phyloP scores from a whole-genome alignment of 1,140 invertebrate genomes.

The Procambarus virginalis region DNA sequence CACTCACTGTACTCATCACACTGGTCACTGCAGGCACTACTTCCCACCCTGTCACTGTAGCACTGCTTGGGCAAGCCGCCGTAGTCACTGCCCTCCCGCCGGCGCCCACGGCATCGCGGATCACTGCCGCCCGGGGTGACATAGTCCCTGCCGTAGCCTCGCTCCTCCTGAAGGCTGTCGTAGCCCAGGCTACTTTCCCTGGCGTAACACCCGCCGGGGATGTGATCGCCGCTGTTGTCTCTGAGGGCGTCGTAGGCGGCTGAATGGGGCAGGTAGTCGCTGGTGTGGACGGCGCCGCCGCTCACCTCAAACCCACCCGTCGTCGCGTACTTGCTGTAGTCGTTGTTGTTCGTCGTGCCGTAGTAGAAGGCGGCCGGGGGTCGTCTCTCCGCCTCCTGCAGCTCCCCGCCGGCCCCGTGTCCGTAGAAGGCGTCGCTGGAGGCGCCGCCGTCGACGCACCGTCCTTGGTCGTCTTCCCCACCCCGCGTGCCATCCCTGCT shows the following conservation, averaged over 20 bases:
- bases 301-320: not conserved
- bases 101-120: not conserved
- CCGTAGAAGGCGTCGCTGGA: not conserved
- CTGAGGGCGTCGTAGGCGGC: conserved; percentile 4
- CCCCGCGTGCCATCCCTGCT: not conserved
- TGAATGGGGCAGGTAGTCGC: conserved; percentile 11
- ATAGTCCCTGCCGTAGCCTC: conserved; percentile 8
- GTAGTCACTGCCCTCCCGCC: no score
- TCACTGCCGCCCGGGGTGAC: conserved; percentile 15
- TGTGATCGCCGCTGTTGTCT: not conserved
- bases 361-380: not conserved
- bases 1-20: conserved; percentile 28
- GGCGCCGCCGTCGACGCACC: not conserved
- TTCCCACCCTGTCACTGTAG: no score
- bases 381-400: not conserved
- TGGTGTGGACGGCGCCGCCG: not conserved
- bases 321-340: conserved; percentile 55
- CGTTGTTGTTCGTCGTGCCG: conserved; percentile 56
- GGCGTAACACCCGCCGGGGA: conserved; percentile 1
- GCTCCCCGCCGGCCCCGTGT: not conserved
- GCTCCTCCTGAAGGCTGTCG: conserved; percentile 1
- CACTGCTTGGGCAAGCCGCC: no score
- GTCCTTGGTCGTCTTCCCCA: not conserved
- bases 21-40: not conserved
- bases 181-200: not conserved